A percentile compares a stretch with the other conserved stretches of the same genome.
These are phyloP conservation scores for Sebastes itinus DNA, from an alignment of 2,797 vertebrate species.

Conservation along the genomic window DNA sequence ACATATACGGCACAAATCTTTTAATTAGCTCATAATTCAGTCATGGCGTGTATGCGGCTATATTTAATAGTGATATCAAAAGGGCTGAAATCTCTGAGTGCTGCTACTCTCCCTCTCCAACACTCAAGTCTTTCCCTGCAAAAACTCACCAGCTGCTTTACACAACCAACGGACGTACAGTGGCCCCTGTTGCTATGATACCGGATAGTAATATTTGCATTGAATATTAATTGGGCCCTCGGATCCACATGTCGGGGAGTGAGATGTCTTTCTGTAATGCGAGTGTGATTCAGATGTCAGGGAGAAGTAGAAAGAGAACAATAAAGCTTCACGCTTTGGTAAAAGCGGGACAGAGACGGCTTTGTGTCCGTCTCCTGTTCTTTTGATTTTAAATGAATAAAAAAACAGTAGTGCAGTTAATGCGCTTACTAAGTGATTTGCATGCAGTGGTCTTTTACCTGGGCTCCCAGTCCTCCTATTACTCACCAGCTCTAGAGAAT, in stretches of 20 bases:
- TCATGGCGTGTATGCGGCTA: not conserved
- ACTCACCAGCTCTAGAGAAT: constrained; percentile 37
- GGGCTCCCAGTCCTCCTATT: constrained; percentile 42
- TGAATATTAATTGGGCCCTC: constrained; percentile 77
- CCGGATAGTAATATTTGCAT: constrained; percentile 77
- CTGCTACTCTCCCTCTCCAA: constrained; percentile 28
- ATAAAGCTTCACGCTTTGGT: not conserved
- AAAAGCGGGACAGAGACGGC: not conserved
- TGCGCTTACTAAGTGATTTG: constrained; percentile 29
- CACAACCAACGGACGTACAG: constrained; percentile 47
- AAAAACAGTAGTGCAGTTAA: not conserved
- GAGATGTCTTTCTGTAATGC: constrained; percentile 62
- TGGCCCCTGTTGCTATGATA: constrained; percentile 82
- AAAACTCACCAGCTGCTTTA: constrained; percentile 48
- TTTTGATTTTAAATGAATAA: constrained; percentile 5
- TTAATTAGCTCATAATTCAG: constrained; percentile 58
- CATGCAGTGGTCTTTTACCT: constrained; percentile 38
- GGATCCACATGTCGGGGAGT: constrained; percentile 43
- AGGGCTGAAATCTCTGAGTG: constrained; percentile 14
- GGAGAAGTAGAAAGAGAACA: constrained; percentile 15
- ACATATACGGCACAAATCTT: constrained; percentile 16
- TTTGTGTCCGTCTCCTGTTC: not conserved
- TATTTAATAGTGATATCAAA: constrained; percentile 29
- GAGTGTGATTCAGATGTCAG: constrained; percentile 46
- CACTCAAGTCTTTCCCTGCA: constrained; percentile 30